These are phyloP conservation scores for Stigmatopora nigra DNA, from an alignment of 2,113 vertebrate species.

Conservation along the genomic window DNA sequence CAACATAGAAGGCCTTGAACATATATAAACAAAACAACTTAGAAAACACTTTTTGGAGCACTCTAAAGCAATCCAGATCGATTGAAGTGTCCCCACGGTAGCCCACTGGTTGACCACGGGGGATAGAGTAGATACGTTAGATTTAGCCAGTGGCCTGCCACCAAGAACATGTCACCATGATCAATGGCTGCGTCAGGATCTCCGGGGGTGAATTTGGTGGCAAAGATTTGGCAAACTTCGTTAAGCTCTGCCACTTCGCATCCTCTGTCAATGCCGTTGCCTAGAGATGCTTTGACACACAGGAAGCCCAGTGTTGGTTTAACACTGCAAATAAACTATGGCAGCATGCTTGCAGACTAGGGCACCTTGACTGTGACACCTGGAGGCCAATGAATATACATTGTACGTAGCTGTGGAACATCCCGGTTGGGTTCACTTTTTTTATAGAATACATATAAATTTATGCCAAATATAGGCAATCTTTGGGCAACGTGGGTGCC, in stretches of 20 bases:
- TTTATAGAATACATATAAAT: too few relatives aligned
- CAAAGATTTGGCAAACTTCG: constrained; percentile 50
- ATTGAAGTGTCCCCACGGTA: constrained; percentile 33
- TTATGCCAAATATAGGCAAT: too few relatives aligned
- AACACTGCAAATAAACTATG: constrained; percentile 14
- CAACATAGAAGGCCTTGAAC: too few relatives aligned
- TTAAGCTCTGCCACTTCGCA: constrained; percentile 36
- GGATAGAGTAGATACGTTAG: constrained; percentile 40
- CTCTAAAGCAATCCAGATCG: constrained; percentile 4
- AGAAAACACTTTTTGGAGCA: constrained; percentile 8
- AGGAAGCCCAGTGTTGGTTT: constrained; percentile 42
- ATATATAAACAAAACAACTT: not conserved
- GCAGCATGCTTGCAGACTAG: constrained; percentile 23
- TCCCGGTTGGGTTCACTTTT: not conserved
- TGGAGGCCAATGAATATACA: not conserved
- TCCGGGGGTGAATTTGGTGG: constrained; percentile 47
- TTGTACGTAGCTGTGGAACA: not conserved
- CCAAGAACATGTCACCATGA: constrained; percentile 72
- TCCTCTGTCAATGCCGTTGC: constrained; percentile 42
- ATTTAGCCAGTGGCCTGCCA: constrained; percentile 49
- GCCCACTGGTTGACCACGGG: constrained; percentile 28
- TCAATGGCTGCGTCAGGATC: constrained; percentile 62
- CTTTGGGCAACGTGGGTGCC: too few relatives aligned
- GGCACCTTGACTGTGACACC: not conserved
- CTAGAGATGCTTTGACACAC: constrained; percentile 44